A percentile compares a stretch with the other conserved stretches of the same genome.
These are phyloP conservation scores for Gryllus longicercus DNA, from an alignment of 2,888 invertebrate genomes.

Conservation along the genomic window DNA sequence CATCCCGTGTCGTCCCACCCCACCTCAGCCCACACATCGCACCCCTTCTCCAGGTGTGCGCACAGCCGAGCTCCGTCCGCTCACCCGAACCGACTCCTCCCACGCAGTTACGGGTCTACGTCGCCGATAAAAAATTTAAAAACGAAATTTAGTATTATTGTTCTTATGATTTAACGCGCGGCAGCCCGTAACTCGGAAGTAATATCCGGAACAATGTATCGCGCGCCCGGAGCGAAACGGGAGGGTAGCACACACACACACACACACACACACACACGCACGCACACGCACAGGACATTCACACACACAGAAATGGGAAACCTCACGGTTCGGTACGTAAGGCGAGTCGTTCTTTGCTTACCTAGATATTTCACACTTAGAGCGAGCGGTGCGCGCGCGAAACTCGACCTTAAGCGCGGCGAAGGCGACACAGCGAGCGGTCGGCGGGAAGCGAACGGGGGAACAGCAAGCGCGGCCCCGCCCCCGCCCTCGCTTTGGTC, in stretches of 20 bases:
- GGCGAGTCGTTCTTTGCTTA: conserved; percentile 5
- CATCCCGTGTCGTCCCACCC: no score
- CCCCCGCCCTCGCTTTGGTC: no score
- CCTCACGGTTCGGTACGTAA: background rate
- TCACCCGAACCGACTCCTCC: background rate
- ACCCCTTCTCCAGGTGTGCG: no score
- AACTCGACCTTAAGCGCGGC: background rate
- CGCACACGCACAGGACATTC: background rate
- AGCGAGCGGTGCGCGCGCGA: no score
- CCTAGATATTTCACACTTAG: background rate
- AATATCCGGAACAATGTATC: conserved; percentile 11
- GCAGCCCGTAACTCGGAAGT: background rate
- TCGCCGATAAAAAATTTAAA: background rate
- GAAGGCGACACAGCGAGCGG: background rate
- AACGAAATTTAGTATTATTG: conserved; percentile 8
- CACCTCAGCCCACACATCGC: no score
- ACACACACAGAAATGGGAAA: background rate
- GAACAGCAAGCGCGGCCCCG: no score
- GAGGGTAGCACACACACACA: background rate
- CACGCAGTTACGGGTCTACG: background rate
- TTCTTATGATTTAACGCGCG: conserved; percentile 4
- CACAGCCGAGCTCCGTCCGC: background rate
- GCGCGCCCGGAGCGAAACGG: background rate
- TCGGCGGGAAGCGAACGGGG: background rate
- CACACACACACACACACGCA: background rate